These are phyloP conservation scores for Drosophila melanica DNA, from an alignment of 1,140 invertebrate genomes.

Conservation along the genomic window DNA sequence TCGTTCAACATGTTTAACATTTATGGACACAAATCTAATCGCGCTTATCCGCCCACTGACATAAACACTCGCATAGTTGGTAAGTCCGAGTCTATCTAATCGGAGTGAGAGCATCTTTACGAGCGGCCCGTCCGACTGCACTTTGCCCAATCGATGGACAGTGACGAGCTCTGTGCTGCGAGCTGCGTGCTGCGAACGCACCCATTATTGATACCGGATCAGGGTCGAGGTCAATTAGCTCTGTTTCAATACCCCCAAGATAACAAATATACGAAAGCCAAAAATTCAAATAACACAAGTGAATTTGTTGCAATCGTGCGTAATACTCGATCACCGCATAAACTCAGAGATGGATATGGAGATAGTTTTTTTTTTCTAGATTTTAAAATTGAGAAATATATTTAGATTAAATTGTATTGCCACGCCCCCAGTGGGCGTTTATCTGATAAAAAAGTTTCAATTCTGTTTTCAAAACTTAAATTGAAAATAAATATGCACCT, in stretches of 20 bases:
- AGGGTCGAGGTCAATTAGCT: conserved; percentile 3
- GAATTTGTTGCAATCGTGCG: no score
- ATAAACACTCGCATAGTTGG: background rate
- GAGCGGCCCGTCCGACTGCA: background rate
- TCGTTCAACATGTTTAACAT: background rate
- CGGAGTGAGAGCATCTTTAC: conserved; percentile 34
- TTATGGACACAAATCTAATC: conserved; percentile 26
- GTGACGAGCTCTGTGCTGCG: background rate
- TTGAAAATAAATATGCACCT: no score
- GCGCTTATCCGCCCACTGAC: conserved; percentile 18
- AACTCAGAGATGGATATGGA: no score
- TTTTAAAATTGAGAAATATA: no score
- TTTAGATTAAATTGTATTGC: no score
- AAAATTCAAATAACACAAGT: no score
- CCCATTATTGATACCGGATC: background rate
- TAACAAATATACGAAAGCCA: no score
- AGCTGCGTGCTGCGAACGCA: background rate
- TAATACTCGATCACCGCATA: no score
- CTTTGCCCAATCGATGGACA: conserved; percentile 17
- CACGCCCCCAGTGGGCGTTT: no score
- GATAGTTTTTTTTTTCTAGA: no score
- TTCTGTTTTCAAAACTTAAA: no score
- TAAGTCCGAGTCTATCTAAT: conserved; percentile 35
- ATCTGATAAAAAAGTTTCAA: no score
- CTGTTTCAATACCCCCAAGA: background rate